A percentile compares a stretch with the other conserved stretches of the same genome.
phyloP scores from a whole-genome alignment of 2,888 invertebrate species.

The Stictocephala bisonia region DNA sequence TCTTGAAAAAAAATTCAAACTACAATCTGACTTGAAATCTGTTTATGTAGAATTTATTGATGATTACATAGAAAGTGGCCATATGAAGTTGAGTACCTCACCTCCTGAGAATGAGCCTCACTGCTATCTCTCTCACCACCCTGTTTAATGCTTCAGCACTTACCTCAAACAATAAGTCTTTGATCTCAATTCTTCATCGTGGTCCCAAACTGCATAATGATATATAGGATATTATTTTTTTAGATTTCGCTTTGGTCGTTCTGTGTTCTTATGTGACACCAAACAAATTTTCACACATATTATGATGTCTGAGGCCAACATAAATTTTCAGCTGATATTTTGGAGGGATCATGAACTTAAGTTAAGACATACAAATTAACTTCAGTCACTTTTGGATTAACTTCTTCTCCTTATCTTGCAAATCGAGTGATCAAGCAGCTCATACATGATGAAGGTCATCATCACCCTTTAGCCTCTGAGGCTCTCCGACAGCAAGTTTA shows the following conservation, averaged over 20 bases:
- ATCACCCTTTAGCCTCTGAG: too few relatives aligned
- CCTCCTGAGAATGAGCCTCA: neutral
- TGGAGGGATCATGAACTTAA: slow-evolving; percentile 51
- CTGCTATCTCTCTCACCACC: neutral
- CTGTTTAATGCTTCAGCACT: slow-evolving; percentile 9
- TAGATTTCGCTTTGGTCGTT: neutral
- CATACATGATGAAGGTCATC: too few relatives aligned
- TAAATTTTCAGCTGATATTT: slow-evolving; percentile 55
- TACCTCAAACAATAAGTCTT: neutral
- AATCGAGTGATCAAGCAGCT: too few relatives aligned
- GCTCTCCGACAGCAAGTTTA: too few relatives aligned
- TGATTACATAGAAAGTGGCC: neutral
- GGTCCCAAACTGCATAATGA: slow-evolving; percentile 13
- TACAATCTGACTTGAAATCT: neutral
- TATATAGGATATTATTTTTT: neutral
- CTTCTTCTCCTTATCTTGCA: too few relatives aligned
- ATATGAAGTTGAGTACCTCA: neutral
- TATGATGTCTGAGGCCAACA: slow-evolving; percentile 33
- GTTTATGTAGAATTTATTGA: neutral
- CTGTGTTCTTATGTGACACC: slow-evolving; percentile 18
- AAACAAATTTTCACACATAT: slow-evolving; percentile 49
- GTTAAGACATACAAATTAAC: slow-evolving; percentile 50
- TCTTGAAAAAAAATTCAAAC: neutral
- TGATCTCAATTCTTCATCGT: neutral
- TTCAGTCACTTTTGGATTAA: slow-evolving; percentile 55